Evolutionary conservation across 1,140 invertebrate genomes (phyloP).

Genomic region (Paramacrobiotus metropolitanus): DNA sequence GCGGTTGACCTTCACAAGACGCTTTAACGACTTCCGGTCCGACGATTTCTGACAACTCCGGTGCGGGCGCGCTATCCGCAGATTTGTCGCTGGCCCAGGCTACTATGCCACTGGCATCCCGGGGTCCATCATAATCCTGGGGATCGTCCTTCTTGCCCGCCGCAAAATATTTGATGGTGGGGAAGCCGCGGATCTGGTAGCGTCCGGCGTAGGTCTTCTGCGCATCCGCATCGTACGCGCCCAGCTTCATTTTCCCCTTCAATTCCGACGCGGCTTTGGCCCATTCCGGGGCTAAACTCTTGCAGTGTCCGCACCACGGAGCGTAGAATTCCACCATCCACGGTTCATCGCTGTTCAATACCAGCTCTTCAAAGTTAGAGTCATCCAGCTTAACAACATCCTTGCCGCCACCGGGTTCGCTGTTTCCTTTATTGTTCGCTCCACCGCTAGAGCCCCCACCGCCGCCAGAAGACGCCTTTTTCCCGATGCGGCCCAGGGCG

Average conservation of each 20-base stretch:
- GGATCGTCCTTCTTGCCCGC: slow-evolving; percentile 50
- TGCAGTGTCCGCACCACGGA: slow-evolving; percentile 88
- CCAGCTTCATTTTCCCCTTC: slow-evolving; percentile 75
- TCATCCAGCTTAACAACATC: slow-evolving; percentile 83
- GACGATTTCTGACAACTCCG: slow-evolving; percentile 53
- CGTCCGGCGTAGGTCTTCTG: slow-evolving; percentile 19
- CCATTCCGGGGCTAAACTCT: slow-evolving; percentile 85
- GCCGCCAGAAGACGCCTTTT: slow-evolving; percentile 17
- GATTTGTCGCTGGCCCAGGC: slow-evolving; percentile 59
- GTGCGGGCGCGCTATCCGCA: slow-evolving; percentile 59
- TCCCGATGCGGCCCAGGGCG: slow-evolving; percentile 37
- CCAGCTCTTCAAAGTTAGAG: slow-evolving; percentile 69
- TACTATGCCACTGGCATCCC: slow-evolving; percentile 71
- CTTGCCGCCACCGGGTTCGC: slow-evolving; percentile 26
- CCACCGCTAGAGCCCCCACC: slow-evolving; percentile 13
- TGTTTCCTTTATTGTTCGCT: slow-evolving; percentile 13
- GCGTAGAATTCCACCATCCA: slow-evolving; percentile 95
- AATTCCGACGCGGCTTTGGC: slow-evolving; percentile 70
- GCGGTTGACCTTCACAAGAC: slow-evolving; percentile 53
- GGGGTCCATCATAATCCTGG: slow-evolving; percentile 52
- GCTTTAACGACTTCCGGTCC: slow-evolving; percentile 33
- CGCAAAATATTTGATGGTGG: slow-evolving; percentile 86
- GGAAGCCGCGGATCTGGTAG: slow-evolving; percentile 69
- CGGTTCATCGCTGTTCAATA: slow-evolving; percentile 67
- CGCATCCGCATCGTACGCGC: slow-evolving; percentile 84